Percentiles rank a stretch among this genome's conserved stretches.
phyloP scores from a whole-genome alignment of 1,140 invertebrate species.

The Drosophila kohkoa region DNA sequence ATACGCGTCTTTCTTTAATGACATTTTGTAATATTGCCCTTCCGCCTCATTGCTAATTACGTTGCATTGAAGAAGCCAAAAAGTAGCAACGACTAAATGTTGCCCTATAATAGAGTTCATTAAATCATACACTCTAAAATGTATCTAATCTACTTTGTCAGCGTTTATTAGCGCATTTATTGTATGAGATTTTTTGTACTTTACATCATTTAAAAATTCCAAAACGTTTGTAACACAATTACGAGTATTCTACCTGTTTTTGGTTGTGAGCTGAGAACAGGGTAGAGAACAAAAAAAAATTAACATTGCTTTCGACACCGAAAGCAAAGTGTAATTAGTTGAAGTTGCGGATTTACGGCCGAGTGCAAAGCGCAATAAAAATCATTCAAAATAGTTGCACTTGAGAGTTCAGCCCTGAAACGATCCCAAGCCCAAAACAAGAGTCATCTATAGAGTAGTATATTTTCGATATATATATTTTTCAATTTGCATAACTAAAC shows the following conservation, averaged over 20 bases:
- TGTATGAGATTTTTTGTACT: not conserved
- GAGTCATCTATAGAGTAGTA: not conserved
- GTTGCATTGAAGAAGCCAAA: constrained; percentile 16
- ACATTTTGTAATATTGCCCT: constrained; percentile 59
- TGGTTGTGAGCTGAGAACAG: not conserved
- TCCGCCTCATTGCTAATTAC: constrained; percentile 57
- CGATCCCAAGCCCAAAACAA: constrained; percentile 28
- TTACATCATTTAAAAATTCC: constrained; percentile 1
- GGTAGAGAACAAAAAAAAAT: constrained; percentile 6
- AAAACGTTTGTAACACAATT: not conserved
- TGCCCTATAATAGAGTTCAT: not conserved
- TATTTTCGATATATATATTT: constrained; percentile 22
- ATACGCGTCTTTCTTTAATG: constrained; percentile 60
- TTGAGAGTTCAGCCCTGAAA: constrained; percentile 40
- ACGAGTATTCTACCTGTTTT: not conserved
- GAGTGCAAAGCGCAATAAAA: constrained; percentile 35
- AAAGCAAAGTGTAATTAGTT: constrained; percentile 56
- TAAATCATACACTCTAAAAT: too few relatives aligned
- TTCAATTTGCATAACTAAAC: constrained; percentile 56
- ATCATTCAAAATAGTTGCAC: constrained; percentile 45
- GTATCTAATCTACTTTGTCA: not conserved
- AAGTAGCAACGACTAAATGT: not conserved
- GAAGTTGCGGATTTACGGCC: constrained; percentile 60
- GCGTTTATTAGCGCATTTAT: not conserved
- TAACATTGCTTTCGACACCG: not conserved